Percentiles rank a stretch among this genome's conserved stretches.
phyloP scores from a whole-genome alignment of 2,797 vertebrate genomes.

The Aldrovandia affinis region DNA sequence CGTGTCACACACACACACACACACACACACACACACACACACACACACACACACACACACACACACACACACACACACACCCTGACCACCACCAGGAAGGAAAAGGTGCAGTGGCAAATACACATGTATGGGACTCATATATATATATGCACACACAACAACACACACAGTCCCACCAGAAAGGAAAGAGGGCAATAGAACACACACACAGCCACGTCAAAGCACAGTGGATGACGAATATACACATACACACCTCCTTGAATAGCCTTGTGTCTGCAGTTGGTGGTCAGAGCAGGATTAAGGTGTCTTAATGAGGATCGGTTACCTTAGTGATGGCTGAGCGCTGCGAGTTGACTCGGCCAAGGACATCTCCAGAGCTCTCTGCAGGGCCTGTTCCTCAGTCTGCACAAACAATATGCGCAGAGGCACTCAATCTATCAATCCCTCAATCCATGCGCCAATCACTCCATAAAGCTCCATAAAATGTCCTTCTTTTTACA shows the following conservation, averaged over 20 bases:
- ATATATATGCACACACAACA: not conserved
- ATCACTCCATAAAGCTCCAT: not conserved
- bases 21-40: not conserved
- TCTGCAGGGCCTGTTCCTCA: slow-evolving; percentile 93
- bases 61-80: not conserved
- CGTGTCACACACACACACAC: not conserved
- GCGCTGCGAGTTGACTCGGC: slow-evolving; percentile 74
- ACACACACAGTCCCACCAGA: not conserved
- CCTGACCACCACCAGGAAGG: not conserved
- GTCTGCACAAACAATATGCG: slow-evolving; percentile 71
- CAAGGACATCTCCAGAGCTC: slow-evolving; percentile 92
- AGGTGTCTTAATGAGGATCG: not conserved
- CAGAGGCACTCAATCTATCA: not conserved
- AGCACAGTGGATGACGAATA: not conserved
- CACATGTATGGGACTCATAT: not conserved
- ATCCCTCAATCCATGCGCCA: not conserved
- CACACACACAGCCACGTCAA: not conserved
- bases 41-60: not conserved
- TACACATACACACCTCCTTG: not conserved
- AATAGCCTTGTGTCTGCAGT: not conserved
- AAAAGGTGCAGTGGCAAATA: not conserved
- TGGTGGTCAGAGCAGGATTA: slow-evolving; percentile 17
- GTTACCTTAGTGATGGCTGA: slow-evolving; percentile 70
- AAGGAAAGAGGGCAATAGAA: not conserved
- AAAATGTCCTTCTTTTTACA: no score